A percentile compares a stretch with the other conserved stretches of the same genome.
These are phyloP conservation scores for Sceliomorpha sp. DNA, from an alignment of 2,888 invertebrate genomes.

Conservation along the genomic window DNA sequence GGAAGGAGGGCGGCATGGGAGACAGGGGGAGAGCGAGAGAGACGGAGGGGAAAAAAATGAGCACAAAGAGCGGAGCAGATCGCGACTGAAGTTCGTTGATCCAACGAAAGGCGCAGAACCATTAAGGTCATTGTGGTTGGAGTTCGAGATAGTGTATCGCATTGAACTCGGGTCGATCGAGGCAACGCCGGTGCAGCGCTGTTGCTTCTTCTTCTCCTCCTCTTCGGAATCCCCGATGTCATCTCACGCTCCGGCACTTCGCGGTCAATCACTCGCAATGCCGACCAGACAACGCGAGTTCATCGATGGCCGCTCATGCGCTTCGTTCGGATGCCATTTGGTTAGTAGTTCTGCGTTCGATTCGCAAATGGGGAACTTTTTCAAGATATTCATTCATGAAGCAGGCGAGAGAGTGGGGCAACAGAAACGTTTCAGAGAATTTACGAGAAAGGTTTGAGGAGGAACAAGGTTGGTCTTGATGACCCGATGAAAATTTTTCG, in stretches of 20 bases:
- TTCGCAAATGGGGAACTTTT: too few species aligned
- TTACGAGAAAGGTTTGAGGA: too few species aligned
- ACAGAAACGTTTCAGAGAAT: too few species aligned
- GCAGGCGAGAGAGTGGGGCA: too few species aligned
- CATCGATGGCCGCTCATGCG: constrained; percentile 27
- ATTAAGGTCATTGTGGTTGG: constrained; percentile 62
- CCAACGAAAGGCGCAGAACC: constrained; percentile 57
- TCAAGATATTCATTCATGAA: too few species aligned
- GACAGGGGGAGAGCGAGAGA: constrained; percentile 15
- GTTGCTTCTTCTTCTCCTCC: constrained; percentile 47
- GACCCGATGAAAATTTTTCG: too few species aligned
- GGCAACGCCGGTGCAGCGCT: constrained; percentile 49
- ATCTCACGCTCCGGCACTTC: constrained; percentile 62
- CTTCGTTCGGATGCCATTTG: not conserved
- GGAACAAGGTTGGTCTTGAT: too few species aligned
- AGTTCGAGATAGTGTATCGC: constrained; percentile 57
- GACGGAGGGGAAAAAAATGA: constrained; percentile 48
- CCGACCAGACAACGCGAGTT: constrained; percentile 47
- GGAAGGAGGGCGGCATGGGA: constrained; percentile 17
- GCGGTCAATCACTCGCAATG: constrained; percentile 56
- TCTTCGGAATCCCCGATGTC: constrained; percentile 52
- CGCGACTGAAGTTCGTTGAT: constrained; percentile 59
- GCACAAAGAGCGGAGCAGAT: constrained; percentile 56
- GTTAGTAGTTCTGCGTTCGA: too few species aligned
- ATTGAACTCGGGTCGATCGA: constrained; percentile 63